Conservation (phyloP, 2,113 vertebrate genomes). For the Hiodon tergisus region DNA sequence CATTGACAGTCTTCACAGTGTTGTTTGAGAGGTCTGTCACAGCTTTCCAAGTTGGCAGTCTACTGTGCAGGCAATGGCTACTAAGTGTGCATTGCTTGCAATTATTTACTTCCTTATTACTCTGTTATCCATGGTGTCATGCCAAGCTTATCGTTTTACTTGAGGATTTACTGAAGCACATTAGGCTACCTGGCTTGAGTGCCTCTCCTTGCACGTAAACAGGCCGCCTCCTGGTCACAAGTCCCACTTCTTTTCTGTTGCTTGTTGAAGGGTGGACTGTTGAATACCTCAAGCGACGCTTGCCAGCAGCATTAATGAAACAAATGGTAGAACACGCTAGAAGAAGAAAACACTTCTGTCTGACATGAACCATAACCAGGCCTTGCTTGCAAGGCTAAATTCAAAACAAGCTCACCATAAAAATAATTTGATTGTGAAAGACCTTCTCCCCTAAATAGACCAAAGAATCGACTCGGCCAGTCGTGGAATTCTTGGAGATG, state of each 20-base stretch:
- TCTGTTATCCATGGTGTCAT: too few species aligned
- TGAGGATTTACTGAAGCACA: too few species aligned
- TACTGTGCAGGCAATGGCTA: too few species aligned
- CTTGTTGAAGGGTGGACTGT: not conserved
- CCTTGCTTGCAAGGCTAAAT: slow-evolving; percentile 3
- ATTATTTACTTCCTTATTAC: too few species aligned
- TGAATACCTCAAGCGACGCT: not conserved
- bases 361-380: not conserved
- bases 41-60: too few species aligned
- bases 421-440: slow-evolving; percentile 1
- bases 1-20: too few species aligned
- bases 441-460: slow-evolving; percentile 12
- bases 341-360: not conserved
- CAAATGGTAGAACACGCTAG: not conserved
- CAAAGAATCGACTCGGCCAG: not conserved
- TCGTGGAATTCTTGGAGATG: not conserved
- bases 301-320: not conserved
- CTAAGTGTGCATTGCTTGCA: too few species aligned
- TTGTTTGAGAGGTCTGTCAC: too few species aligned
- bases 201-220: too few species aligned
- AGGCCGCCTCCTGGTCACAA: too few species aligned
- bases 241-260: not conserved
- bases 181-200: too few species aligned
- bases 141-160: too few species aligned
- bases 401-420: slow-evolving; percentile 6